Evolutionary conservation across 2,797 vertebrate species (phyloP), one percentile per base, ranked within the genome.

Genomic region (Sebastes itinus): DNA sequence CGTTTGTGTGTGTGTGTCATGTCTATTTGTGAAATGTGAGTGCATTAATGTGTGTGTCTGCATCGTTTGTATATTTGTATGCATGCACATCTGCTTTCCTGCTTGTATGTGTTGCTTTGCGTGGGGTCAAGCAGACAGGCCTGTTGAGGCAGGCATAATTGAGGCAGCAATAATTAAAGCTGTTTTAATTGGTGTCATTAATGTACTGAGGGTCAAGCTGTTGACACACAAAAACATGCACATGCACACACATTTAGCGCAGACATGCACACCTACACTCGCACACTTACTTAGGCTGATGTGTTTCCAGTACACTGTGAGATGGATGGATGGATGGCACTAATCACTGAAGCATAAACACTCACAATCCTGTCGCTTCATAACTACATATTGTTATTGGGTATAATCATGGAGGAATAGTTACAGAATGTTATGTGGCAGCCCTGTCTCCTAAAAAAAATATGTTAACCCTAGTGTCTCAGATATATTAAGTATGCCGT

Each of bases 151-250:
- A 69, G 35, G 52, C 49, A 46, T 85, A 81, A 83, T 75, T 76
- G 60, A 87, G 42, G 77, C 71, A 72, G 64, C 65, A 10, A 56
- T 85, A 80, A 88, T 91, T 91, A 90, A 91, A 87, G 70, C 13
- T 79, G 62, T 74, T 87, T 85, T 89, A 89, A 88, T 89, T 89
- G 83, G 49, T 30, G 64, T 80, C 85, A 88, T 87, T 86, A 87
- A 73, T 32, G 38, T 33, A 68, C 22, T 52, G 54, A 78, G 72
- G 82, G 83, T 85, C 72, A 82, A 32, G 56, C 52, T 87, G 75
- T 81, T 86, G 78, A 87, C 80, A 80, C 64, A 61, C 71, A 52
- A 58, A 61, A 33, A 61, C 14, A n/a, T 46, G 30, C 65, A 58
- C 59, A 62, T 12, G 27, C 28, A 60, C 28, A 27, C 68, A 33